Percentiles rank a stretch among this genome's conserved stretches.
Evolutionary conservation across 92 coral and sea anemone species (phyloP).

Genomic region (Siderastrea radians): DNA sequence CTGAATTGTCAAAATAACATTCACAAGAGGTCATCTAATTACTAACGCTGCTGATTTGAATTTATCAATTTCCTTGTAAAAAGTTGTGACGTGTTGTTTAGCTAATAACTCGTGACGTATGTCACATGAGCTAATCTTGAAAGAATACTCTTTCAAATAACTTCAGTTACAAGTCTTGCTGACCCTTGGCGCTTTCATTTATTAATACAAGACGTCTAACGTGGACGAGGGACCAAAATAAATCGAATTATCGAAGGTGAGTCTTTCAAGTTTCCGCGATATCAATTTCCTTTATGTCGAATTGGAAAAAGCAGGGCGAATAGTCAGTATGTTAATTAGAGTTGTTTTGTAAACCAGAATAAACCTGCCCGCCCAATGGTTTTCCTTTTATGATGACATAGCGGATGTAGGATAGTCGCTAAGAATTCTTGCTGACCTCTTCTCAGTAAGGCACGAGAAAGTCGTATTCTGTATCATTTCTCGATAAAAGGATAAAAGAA

Average conservation of each 20-base stretch:
- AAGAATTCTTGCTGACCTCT: not conserved
- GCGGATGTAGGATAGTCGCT: not conserved
- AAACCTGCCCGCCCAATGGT: not conserved
- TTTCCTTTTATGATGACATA: not conserved
- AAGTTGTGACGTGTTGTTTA: slow-evolving; percentile 11
- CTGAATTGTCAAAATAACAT: not conserved
- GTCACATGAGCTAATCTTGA: slow-evolving; percentile 16
- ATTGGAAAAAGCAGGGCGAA: no score
- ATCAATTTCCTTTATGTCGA: no score
- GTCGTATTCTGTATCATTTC: not conserved
- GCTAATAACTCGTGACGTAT: not conserved
- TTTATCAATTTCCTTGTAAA: slow-evolving; percentile 1
- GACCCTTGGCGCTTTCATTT: no score
- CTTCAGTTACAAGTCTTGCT: no score
- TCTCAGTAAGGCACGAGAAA: not conserved
- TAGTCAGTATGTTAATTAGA: not conserved
- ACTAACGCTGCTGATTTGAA: not conserved
- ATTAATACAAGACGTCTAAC: not conserved
- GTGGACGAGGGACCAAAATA: not conserved
- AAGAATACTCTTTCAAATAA: no score
- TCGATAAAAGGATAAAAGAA: not conserved
- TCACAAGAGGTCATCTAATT: not conserved
- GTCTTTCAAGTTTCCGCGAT: not conserved
- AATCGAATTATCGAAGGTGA: not conserved
- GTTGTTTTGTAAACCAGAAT: slow-evolving; percentile 15